Percentiles rank a stretch among this genome's conserved stretches.
phyloP scores from a whole-genome alignment of 2,888 invertebrate genomes.

The Unio delphinus region DNA sequence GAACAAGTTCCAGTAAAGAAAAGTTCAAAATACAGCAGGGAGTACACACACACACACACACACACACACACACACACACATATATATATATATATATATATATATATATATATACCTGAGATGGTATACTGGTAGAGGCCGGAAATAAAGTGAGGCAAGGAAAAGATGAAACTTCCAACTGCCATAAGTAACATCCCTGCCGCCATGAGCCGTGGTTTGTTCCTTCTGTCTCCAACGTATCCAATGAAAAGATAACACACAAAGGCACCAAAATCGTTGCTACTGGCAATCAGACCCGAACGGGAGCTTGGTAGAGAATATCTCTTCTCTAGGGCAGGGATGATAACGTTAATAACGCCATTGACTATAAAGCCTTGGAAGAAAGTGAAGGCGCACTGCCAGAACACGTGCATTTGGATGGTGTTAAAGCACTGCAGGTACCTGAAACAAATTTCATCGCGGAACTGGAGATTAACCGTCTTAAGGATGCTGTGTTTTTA shows the following conservation, averaged over 20 bases:
- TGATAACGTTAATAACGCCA: conserved; percentile 48
- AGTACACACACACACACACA: too few species aligned
- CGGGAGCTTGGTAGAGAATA: conserved; percentile 39
- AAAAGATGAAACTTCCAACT: conserved; percentile 42
- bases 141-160: conserved; percentile 45
- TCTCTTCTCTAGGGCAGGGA: conserved; percentile 47
- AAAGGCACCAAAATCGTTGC: conserved; percentile 48
- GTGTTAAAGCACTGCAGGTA: conserved; percentile 39
- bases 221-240: conserved; percentile 40
- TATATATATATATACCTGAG: conserved; percentile 27
- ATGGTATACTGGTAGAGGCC: conserved; percentile 38
- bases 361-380: conserved; percentile 50
- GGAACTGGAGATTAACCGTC: too few species aligned
- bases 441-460: conserved; percentile 12
- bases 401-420: conserved; percentile 41
- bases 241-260: conserved; percentile 32
- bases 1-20: too few species aligned
- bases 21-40: too few species aligned
- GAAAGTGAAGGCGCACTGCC: conserved; percentile 46
- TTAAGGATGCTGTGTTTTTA: too few species aligned
- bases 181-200: conserved; percentile 45
- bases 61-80: too few species aligned
- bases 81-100: too few species aligned
- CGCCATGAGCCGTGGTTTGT: conserved; percentile 47
- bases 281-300: conserved; percentile 44